phyloP scores from a whole-genome alignment of 2,113 vertebrate genomes.

The Platysternon megacephalum region DNA sequence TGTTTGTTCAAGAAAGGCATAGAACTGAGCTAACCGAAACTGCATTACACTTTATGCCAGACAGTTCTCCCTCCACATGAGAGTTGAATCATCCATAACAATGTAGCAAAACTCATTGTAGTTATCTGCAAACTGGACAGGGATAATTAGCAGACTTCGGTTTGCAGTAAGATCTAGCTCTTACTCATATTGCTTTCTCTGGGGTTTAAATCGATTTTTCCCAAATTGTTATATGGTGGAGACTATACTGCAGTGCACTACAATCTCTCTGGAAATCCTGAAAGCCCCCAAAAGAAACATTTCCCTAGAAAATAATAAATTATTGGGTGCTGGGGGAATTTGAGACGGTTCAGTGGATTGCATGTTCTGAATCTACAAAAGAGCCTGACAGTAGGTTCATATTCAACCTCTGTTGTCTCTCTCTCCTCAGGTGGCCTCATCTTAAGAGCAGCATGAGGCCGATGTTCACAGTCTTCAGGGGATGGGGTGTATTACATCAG shows the following conservation, averaged over 20 bases:
- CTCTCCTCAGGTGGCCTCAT: not conserved
- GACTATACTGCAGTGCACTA: not conserved
- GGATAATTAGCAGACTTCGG: not conserved
- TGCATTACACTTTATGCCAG: not conserved
- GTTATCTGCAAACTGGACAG: not conserved
- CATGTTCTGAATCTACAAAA: not conserved
- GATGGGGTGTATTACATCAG: not conserved
- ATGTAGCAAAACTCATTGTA: not conserved
- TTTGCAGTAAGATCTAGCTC: not conserved
- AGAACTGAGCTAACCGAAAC: not conserved
- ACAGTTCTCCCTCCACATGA: not conserved
- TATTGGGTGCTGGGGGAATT: not conserved
- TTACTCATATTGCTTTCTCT: not conserved
- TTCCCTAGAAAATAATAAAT: not conserved
- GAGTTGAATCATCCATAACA: not conserved
- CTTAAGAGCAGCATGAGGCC: not conserved
- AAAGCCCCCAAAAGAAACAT: not conserved
- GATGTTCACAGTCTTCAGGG: not conserved
- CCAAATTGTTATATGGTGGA: not conserved
- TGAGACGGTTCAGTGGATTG: not conserved
- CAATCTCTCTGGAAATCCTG: not conserved
- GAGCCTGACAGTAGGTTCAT: not conserved
- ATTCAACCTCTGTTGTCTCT: not conserved
- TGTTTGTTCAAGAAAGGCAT: not conserved
- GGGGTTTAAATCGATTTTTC: not conserved